Evolutionary conservation across 2,797 vertebrate genomes (phyloP), one percentile per base, ranked within the genome.

Genomic region (Octomys mimax): DNA sequence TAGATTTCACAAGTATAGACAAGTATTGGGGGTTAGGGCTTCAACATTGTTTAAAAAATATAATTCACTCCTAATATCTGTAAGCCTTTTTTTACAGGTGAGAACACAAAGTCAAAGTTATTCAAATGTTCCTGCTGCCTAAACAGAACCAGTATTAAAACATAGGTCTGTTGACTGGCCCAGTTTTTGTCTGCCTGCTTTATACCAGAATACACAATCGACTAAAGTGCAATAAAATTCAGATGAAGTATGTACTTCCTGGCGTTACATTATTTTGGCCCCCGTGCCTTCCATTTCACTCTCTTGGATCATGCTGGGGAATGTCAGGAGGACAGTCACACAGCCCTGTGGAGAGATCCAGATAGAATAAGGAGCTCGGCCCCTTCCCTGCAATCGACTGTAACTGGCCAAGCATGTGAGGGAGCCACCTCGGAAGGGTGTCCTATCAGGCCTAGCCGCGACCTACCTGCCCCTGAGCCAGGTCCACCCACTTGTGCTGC

Each of bases 11-110:
- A 10, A 46, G 6, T 49, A 46, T 75, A 5, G 26, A 24, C 26
- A 66, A 33, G 12, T 71, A 49, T 62, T 79, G 62, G 18, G 11
- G 5, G 6, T 89, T 83, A 68, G 22, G 59, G 42, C 64, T 42
- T 86, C 24, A 73, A 2, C 28, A 66, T 57, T n/a, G 18, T 83
- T 78, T 59, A 49, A 42, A 59, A 13, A 52, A 73, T 33, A 52
- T 22, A 36, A 8, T 87, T 66, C 33, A 33, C 71, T n/a, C 0
- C 0, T 71, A 70, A 12, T 14, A 14, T 82, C 91, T 91, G 79
- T 11, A 66, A 91, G 57, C 59, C 88, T 94, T 75, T 81, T 89
- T 94, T 91, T 88, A 14, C 33, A 66, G 6, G 28, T 77, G 16
- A 26, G 52, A 90, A 64, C 59, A 89, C 59, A 85, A 22, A 87